A percentile compares a stretch with the other conserved stretches of the same genome.
These are phyloP conservation scores for Irena cyanogastra DNA, from an alignment of 2,113 vertebrate genomes.

Conservation along the genomic window DNA sequence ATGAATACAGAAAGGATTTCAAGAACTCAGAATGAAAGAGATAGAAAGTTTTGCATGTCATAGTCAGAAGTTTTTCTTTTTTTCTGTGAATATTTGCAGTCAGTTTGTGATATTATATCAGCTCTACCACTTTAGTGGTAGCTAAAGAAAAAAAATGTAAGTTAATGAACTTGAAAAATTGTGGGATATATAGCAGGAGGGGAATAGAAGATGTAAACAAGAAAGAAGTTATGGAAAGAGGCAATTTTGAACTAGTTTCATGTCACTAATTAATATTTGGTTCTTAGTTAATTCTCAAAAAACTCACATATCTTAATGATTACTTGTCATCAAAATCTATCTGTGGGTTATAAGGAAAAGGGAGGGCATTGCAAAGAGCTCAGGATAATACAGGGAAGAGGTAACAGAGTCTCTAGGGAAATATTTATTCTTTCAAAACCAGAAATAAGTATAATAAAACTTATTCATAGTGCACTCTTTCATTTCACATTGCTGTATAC, in stretches of 20 bases:
- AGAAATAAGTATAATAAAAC: not conserved
- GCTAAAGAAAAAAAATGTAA: not conserved
- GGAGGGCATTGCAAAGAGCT: not conserved
- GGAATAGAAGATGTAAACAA: not conserved
- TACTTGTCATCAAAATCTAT: not conserved
- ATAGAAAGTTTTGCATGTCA: not conserved
- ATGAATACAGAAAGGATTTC: not conserved
- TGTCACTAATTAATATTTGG: not conserved
- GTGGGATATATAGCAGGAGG: not conserved
- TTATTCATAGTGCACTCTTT: not conserved
- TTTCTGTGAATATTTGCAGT: not conserved
- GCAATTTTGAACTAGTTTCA: not conserved
- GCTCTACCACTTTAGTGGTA: not conserved
- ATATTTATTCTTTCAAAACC: not conserved
- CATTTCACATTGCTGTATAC: not conserved
- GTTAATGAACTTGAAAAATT: not conserved
- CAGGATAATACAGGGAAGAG: not conserved
- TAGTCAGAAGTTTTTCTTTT: not conserved
- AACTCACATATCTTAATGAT: not conserved
- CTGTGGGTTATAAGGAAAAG: not conserved
- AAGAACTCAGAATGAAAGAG: not conserved
- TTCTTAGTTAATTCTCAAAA: not conserved
- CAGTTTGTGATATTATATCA: not conserved
- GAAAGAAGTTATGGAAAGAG: not conserved
- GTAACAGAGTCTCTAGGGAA: not conserved